Evolutionary conservation across 2,797 vertebrate genomes (phyloP).

Genomic region (Coregonus sp.): DNA sequence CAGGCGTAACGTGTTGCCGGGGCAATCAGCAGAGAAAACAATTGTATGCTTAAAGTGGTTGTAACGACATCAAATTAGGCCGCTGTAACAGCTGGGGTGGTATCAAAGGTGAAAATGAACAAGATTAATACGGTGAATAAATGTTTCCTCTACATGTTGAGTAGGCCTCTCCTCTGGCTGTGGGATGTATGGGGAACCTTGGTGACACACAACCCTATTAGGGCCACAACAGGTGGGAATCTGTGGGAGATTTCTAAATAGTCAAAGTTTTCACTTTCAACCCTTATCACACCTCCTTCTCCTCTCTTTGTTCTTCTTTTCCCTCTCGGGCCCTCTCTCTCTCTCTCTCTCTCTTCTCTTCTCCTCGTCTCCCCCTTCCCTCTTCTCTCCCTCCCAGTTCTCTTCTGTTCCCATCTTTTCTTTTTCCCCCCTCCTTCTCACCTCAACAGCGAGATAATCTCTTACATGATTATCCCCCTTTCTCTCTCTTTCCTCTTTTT

Average conservation of each 20-base stretch:
- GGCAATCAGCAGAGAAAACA: conserved; percentile 60
- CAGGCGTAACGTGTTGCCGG: conserved; percentile 44
- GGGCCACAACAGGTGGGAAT: conserved; percentile 27
- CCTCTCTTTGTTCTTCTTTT: too few relatives aligned
- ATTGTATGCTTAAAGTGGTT: conserved; percentile 55
- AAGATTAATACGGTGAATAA: conserved; percentile 60
- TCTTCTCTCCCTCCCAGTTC: too few relatives aligned
- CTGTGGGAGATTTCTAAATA: not conserved
- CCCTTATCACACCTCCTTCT: too few relatives aligned
- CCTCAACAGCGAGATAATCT: not conserved
- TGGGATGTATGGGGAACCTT: not conserved
- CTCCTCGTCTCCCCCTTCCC: too few relatives aligned
- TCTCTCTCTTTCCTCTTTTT: too few relatives aligned
- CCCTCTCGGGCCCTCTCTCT: too few relatives aligned
- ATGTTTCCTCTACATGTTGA: conserved; percentile 44
- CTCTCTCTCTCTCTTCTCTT: too few relatives aligned
- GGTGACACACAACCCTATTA: conserved; percentile 21
- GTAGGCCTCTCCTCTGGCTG: not conserved
- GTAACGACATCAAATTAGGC: conserved; percentile 52
- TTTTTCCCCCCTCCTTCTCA: too few relatives aligned
- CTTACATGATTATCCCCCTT: not conserved
- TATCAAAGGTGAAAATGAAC: conserved; percentile 45
- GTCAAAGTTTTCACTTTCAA: not conserved
- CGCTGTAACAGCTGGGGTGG: conserved; percentile 25
- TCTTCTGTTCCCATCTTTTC: too few relatives aligned